Evolutionary conservation across 2,888 invertebrate genomes (phyloP), one percentile per base, ranked within the genome.

Genomic region (Hylaea fasciaria): DNA sequence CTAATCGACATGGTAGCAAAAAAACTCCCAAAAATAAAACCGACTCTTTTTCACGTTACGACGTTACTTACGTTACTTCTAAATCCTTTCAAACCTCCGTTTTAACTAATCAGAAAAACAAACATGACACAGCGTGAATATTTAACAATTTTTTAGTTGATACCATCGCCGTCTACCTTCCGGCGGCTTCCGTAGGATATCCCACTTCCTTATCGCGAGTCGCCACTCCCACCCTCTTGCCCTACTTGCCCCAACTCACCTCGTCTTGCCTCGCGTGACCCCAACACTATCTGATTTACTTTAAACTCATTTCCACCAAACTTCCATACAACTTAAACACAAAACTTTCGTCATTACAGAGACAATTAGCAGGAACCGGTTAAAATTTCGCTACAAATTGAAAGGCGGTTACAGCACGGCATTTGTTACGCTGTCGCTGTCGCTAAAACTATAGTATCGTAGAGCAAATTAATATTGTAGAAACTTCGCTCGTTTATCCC

Each of bases 111-210:
- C n/a, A 40, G 13, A 39, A 39, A 40, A 41, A 55, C 12, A 46
- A 41, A 55, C 52, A 48, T 61, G 62, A 65, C 65, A 73, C 78
- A 80, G 81, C 77, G 80, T 63, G 71, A 75, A 67, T 68, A 68
- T 70, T 44, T 66, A 65, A 65, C 57, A 46, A 75, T 73, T 78
- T 83, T 83, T 81, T 83, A 74, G 58, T 56, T 63, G 83, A 86
- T 83, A 83, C 55, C 78, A 86, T 85, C 84, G 68, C 64, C 75
- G 77, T 71, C 69, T 67, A 58, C 66, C 72, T 78, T 78, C 78
- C 80, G 77, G 66, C 67, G 66, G 76, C 81, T 85, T 86, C 84
- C 85, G 82, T 80, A 80, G 84, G 77, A 83, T 83, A 85, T 84
- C 78, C 85, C 82, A 80, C 77, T 83, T 83, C 74, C 79, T 84